Evolutionary conservation across 2,888 invertebrate species (phyloP), one percentile per base, ranked within the genome.

Genomic region (Drosophila koepferae): DNA sequence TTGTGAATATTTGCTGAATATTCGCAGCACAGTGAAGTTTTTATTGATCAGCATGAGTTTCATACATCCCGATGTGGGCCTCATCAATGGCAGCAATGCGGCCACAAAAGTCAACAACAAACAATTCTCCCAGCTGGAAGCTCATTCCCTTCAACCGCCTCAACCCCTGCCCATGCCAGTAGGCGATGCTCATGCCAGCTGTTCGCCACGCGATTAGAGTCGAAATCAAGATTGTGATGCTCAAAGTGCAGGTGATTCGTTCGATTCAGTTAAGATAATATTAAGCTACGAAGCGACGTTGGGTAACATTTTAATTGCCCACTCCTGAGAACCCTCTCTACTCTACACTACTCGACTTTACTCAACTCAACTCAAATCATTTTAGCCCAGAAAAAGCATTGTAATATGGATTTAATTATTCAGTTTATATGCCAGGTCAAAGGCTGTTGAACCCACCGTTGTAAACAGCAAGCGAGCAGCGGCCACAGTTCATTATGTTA

Each of bases 151-250:
- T 28, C 28, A 28, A 28, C 43, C 16, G 18, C 20, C 36, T 12
- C 28, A 18, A 16, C 1, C 43, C 14, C 18, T 18, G 9, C 0
- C 38, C 0, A 12, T 23, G 6, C 3, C 56, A 0, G 20, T n/a
- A 7, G 40, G 41, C 23, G 41, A 10, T 44, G 67, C 70, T 51
- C 67, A 67, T 65, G 67, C 23, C 49, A 63, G 58, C 41, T 64
- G 44, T 48, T 23, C 62, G 40, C 23, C 49, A 34, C 77, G 61
- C 64, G 63, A 80, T n/a, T 40, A 80, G 74, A 53, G 36, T 90
- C 14, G 81, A 88, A 70, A 89, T 90, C 18, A 90, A 84, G 65
- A 90, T 90, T 60, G 75, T 88, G 78, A 78, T 90, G 74, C 60
- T 82, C 12, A 89, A 90, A 80, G 65, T 87, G 65, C 79, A 90